These are phyloP conservation scores for Pipistrellus pygmaeus DNA, from an alignment of 2,797 vertebrate genomes.

Conservation along the genomic window DNA sequence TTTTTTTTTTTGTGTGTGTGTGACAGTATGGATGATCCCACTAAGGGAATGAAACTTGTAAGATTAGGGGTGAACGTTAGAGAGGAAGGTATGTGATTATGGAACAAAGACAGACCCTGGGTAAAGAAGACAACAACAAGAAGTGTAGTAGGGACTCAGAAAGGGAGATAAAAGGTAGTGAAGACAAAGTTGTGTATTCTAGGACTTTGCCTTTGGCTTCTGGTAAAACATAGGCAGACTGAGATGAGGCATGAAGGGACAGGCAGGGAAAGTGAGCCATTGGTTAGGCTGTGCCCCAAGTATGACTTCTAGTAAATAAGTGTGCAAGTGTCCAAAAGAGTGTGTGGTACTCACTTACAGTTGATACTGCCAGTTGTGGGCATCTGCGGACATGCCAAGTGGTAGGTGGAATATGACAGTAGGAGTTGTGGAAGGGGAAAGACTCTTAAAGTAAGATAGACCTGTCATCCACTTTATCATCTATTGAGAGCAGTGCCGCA, in stretches of 20 bases:
- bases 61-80: not conserved
- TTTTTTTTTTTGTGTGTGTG: too few species aligned
- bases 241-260: not conserved
- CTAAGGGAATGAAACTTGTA: constrained; percentile 16
- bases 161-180: not conserved
- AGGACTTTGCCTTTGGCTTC: constrained; percentile 33
- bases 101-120: not conserved
- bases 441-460: not conserved
- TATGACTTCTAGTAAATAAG: not conserved
- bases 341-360: not conserved
- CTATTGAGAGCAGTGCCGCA: not conserved
- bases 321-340: not conserved
- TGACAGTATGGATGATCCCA: not conserved
- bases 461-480: not conserved
- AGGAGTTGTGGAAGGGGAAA: not conserved
- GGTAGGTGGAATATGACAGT: not conserved
- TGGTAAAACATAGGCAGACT: constrained; percentile 20
- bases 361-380: not conserved
- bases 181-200: constrained; percentile 14
- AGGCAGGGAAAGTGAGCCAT: not conserved
- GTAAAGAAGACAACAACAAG: not conserved
- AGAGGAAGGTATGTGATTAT: not conserved
- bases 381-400: not conserved
- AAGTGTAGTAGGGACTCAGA: constrained; percentile 18
- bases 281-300: not conserved